phyloP scores from a whole-genome alignment of 1,140 invertebrate species.

The Drosophila rufa region DNA sequence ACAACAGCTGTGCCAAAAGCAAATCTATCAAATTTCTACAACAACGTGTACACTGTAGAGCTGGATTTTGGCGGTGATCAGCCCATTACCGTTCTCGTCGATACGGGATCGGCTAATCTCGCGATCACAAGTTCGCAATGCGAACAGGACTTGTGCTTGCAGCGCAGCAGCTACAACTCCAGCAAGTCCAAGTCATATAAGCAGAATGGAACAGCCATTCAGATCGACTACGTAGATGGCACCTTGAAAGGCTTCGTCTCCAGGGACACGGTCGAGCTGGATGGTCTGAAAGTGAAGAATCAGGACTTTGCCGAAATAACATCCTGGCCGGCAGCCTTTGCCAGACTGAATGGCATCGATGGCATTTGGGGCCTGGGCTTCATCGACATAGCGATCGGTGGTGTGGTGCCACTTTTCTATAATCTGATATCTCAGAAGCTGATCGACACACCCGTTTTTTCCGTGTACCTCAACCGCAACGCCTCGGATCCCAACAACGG shows the following conservation, averaged over 20 bases:
- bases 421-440: slow-evolving; percentile 95
- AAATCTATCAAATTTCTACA: slow-evolving; percentile 79
- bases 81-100: slow-evolving; percentile 97
- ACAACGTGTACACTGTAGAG: slow-evolving; percentile 98
- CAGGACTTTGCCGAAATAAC: slow-evolving; percentile 99
- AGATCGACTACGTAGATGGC: slow-evolving; percentile 93
- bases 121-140: slow-evolving; percentile 99
- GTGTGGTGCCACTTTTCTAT: slow-evolving; percentile 96
- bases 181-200: slow-evolving; percentile 92
- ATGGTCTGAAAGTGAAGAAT: slow-evolving; percentile 88
- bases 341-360: slow-evolving; percentile 92
- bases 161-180: slow-evolving; percentile 97
- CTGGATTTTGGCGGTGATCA: slow-evolving; percentile 95
- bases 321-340: slow-evolving; percentile 94
- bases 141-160: slow-evolving; percentile 89
- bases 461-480: slow-evolving; percentile 94
- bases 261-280: slow-evolving; percentile 91
- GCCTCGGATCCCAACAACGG: slow-evolving; percentile 88
- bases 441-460: slow-evolving; percentile 93
- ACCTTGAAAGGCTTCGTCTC: slow-evolving; percentile 93
- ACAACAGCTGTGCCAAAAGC: background rate
- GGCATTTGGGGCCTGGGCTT: slow-evolving; percentile 97
- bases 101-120: slow-evolving; percentile 98
- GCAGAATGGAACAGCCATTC: slow-evolving; percentile 95
- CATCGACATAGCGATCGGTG: slow-evolving; percentile 93